Percentiles rank a stretch among this genome's conserved stretches.
These are phyloP conservation scores for Oryzias celebensis DNA, from an alignment of 2,113 vertebrate genomes.

Conservation along the genomic window DNA sequence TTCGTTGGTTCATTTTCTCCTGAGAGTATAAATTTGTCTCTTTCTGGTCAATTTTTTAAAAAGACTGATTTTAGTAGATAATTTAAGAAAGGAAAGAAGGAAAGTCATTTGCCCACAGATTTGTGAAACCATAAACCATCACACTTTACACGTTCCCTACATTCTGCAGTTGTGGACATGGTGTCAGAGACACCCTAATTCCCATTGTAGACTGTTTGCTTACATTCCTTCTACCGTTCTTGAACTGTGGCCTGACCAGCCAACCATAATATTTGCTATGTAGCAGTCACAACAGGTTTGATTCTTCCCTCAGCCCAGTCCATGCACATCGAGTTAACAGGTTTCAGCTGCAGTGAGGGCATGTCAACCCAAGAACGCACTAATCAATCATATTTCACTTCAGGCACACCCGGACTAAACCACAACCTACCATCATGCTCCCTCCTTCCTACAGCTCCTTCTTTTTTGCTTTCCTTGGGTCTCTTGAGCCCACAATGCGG, in stretches of 20 bases:
- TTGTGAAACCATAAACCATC: slow-evolving; percentile 27
- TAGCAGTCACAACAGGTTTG: slow-evolving; percentile 68
- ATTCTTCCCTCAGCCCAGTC: slow-evolving; percentile 49
- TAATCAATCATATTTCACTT: slow-evolving; percentile 77
- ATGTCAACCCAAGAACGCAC: slow-evolving; percentile 63
- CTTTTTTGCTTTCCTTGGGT: slow-evolving; percentile 47
- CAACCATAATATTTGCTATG: slow-evolving; percentile 68
- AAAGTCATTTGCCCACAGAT: slow-evolving; percentile 24
- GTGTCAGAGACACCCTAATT: slow-evolving; percentile 37
- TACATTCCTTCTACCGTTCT: slow-evolving; percentile 33
- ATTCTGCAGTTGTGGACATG: slow-evolving; percentile 41
- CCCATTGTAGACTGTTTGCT: slow-evolving; percentile 41
- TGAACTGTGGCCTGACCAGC: slow-evolving; percentile 51
- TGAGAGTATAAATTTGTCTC: slow-evolving; percentile 19
- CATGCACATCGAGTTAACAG: slow-evolving; percentile 69
- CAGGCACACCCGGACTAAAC: slow-evolving; percentile 60
- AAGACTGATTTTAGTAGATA: slow-evolving; percentile 41
- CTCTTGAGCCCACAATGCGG: slow-evolving; percentile 60
- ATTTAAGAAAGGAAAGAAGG: slow-evolving; percentile 13
- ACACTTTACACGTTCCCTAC: slow-evolving; percentile 22
- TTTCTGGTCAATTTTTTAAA: slow-evolving; percentile 28
- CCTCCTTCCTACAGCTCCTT: slow-evolving; percentile 38
- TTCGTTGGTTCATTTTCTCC: slow-evolving; percentile 18
- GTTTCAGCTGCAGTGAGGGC: slow-evolving; percentile 67
- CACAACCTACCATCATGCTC: slow-evolving; percentile 43